Evolutionary conservation across 2,888 invertebrate species (phyloP).

Genomic region (Onchidella celtica): DNA sequence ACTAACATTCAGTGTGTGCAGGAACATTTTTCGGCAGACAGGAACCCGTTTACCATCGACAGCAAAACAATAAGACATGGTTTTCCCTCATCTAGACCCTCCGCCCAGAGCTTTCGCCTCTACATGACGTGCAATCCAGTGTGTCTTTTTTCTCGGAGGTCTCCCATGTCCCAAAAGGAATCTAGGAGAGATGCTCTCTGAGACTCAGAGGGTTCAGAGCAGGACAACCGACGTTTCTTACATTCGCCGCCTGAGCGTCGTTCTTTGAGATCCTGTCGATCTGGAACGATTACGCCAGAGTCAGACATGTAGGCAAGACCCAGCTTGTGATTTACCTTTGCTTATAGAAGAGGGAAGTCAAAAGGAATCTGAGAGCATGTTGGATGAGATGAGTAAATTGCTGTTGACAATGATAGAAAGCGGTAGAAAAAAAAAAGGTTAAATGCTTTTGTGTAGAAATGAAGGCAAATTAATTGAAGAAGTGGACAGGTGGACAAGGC

Average conservation of each 20-base stretch:
- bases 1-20: not conserved
- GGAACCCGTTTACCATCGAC: not conserved
- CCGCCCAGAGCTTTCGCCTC: not conserved
- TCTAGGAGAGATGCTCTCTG: not conserved
- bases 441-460: too few species aligned
- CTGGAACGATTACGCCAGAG: not conserved
- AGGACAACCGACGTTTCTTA: not conserved
- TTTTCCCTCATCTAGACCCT: not conserved
- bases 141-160: not conserved
- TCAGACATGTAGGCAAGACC: not conserved
- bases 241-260: not conserved
- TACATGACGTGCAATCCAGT: not conserved
- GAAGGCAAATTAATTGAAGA: too few species aligned
- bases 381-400: not conserved
- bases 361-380: not conserved
- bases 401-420: not conserved
- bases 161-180: not conserved
- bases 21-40: not conserved
- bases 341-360: not conserved
- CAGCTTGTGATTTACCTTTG: not conserved
- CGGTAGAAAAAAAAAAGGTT: not conserved
- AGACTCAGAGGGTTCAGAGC: not conserved
- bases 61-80: not conserved
- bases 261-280: not conserved
- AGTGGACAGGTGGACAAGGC: too few species aligned